Evolutionary conservation across 2,797 vertebrate genomes (phyloP), one percentile per base, ranked within the genome.

Genomic region (Tokudaia tokunoshimensis): DNA sequence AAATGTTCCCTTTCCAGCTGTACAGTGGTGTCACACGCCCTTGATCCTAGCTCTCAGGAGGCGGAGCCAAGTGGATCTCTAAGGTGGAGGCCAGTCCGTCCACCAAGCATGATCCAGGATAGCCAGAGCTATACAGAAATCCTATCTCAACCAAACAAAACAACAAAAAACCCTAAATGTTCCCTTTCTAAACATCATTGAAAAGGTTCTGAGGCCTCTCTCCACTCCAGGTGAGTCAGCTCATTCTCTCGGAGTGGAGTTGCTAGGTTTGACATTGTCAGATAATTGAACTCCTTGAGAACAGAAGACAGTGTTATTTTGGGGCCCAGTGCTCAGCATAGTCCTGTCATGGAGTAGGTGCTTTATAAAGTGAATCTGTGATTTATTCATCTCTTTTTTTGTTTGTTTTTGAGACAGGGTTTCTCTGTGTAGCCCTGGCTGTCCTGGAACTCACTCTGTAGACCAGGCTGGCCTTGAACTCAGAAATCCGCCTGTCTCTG

Each of bases 291-390:
- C 63, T 65, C 44, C 80, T 61, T n/a, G n/a, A 86, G 34, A 81
- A 29, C 4, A 26, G 70, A 29, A 72, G 80, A n/a, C 20, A 8
- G 44, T 12, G 12, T 70, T 76, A 6, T 44, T 1, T 72, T 34
- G 72, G 22, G 12, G 8, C 31, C 17, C 41, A 14, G 3, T 57
- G 44, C n/a, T 74, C 52, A 31, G 29, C 50, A 11, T 31, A 52
- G 31, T 34, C 31, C 59, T 86, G 84, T 31, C n/a, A 29, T 6
- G 12, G 85, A 59, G 3, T 14, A 24, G 31, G 12, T 37, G 31
- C 55, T 96, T 85, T 81, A 47, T 93, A 67, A 94, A 83, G 41
- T 61, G 91, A 94, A 44, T 89, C 59, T 29, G 31, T 29, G 34
- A 4, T 61, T 84, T 59, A 85, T 50, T 41, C 41, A 41, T 41